phyloP scores from a whole-genome alignment of 2,113 vertebrate genomes.

The Probosciger aterrimus region DNA sequence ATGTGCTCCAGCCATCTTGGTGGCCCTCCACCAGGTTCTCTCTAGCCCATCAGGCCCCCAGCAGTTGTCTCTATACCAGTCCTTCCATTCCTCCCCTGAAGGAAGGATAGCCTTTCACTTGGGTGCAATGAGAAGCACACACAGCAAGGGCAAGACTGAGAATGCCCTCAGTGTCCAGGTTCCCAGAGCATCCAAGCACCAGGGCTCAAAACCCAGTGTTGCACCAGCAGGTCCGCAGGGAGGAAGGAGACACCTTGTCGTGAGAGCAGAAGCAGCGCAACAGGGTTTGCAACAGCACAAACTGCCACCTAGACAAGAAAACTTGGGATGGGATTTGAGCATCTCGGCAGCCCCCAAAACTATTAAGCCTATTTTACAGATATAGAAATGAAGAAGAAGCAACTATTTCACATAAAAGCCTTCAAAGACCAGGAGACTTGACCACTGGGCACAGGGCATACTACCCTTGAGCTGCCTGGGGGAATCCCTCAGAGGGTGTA shows the following conservation, averaged over 20 bases:
- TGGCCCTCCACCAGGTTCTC: neutral
- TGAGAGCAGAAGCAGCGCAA: neutral
- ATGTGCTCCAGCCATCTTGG: neutral
- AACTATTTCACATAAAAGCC: neutral
- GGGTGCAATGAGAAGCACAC: neutral
- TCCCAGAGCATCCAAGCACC: neutral
- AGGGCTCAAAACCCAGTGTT: neutral
- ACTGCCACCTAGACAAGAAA: neutral
- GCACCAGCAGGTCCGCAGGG: neutral
- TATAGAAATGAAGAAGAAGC: neutral
- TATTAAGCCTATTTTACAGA: neutral
- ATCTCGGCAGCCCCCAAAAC: neutral
- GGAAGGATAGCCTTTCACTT: neutral
- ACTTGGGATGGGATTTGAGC: neutral
- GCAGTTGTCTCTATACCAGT: neutral
- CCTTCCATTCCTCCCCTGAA: neutral
- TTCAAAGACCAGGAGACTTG: neutral
- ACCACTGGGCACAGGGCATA: fast-evolving
- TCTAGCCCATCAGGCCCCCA: neutral
- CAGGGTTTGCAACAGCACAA: neutral
- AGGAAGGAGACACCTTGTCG: neutral
- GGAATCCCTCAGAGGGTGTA: neutral
- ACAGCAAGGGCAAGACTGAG: neutral
- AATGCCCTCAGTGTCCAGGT: neutral
- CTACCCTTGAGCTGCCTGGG: neutral